Evolutionary conservation across 92 coral and sea anemone species (phyloP).

Genomic region (Paramuricea clavata): DNA sequence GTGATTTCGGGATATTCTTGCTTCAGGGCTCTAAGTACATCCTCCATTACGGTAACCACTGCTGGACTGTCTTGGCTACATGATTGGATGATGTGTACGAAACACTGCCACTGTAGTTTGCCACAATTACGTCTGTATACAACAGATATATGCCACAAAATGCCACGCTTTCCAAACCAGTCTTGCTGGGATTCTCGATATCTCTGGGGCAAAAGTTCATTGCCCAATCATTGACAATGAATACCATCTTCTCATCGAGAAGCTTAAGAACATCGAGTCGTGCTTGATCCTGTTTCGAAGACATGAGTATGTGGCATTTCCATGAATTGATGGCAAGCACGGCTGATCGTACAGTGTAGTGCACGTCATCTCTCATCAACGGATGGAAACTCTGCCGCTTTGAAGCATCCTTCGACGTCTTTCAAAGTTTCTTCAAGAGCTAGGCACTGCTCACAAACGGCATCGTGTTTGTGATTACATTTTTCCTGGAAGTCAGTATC

Average conservation of each 20-base stretch:
- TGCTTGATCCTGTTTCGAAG: conserved; percentile 66
- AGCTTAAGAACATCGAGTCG: conserved; percentile 34
- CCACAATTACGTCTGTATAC: conserved; percentile 34
- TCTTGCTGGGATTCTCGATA: conserved; percentile 74
- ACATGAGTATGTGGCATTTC: not conserved
- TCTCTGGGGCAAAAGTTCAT: conserved; percentile 68
- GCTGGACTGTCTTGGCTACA: conserved; percentile 57
- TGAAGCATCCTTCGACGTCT: not conserved
- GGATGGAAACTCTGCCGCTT: no score
- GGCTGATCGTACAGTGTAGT: not conserved
- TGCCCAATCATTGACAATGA: conserved; percentile 68
- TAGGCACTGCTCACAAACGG: no score
- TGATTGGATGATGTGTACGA: conserved; percentile 58
- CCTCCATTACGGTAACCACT: conserved; percentile 56
- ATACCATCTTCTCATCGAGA: conserved; percentile 52
- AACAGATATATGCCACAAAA: conserved; percentile 68
- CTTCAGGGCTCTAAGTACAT: conserved; percentile 41
- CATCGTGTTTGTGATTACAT: no score
- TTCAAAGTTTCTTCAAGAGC: not conserved
- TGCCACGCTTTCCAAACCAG: conserved; percentile 69
- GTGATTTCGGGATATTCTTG: conserved; percentile 63
- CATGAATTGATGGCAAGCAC: not conserved
- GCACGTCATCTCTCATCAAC: not conserved
- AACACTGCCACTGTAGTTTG: conserved; percentile 51
- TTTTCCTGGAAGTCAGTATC: no score